Evolutionary conservation across 2,113 vertebrate genomes (phyloP), one percentile per base, ranked within the genome.

Genomic region (Donacobius atricapilla): DNA sequence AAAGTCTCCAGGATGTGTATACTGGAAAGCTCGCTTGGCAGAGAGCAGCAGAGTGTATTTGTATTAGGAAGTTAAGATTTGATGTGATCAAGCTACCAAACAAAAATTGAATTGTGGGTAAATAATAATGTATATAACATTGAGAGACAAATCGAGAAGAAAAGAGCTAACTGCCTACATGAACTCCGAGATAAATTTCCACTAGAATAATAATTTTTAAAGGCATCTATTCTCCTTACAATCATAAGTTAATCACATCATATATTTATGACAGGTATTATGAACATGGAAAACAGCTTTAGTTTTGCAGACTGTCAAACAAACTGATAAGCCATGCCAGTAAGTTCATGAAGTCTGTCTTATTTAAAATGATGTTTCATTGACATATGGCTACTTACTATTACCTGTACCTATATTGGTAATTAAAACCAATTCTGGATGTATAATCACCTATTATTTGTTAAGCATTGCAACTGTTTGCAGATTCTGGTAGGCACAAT

Each of bases 241-340:
- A 70, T 89, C 39, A 5, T 63, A 91, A 94, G 35, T 92, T 94
- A 94, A 92, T 96, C 48, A 53, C 61, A 72, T 68, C 73, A 93
- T 87, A 63, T 57, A 65, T 65, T 94, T 96, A 63, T 92, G 89
- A 89, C 87, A 92, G 58, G 24, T 87, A 79, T 82, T 90, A 57
- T 0, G 0, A 87, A 91, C 4, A 1, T 61, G 63, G 77, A 89
- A 94, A 96, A 94, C 30, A 83, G 45, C 45, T 92, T 66, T 83
- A 58, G 40, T 72, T 93, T 94, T 90, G 80, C 69, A 88, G 48
- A 78, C 76, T 93, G 72, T 90, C 83, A 87, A 77, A 80, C n/a
- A 88, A 76, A 81, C 22, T 51, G 71, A 83, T 90, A 96, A 94
- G n/a, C 47, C 18, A 8, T 89, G 20, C 79, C 79, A 81, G 33